Percentiles rank a stretch among this genome's conserved stretches.
Evolutionary conservation across 1,140 invertebrate species (phyloP).

Genomic region (Hylyphantes graminicola): DNA sequence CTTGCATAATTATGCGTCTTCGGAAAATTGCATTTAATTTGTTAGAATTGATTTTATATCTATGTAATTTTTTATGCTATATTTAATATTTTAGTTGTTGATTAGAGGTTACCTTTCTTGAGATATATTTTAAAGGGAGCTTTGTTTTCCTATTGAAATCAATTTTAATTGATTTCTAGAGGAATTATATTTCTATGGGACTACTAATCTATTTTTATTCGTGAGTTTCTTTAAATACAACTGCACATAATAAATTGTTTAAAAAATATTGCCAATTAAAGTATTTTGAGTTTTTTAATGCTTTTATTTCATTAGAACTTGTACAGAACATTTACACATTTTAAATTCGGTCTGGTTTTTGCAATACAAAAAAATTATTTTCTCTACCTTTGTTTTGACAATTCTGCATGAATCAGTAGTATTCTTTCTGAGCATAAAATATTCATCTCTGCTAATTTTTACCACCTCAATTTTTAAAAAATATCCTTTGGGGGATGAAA

Average conservation of each 20-base stretch:
- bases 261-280: slow-evolving; percentile 49
- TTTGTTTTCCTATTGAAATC: slow-evolving; percentile 32
- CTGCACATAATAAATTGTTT: slow-evolving; percentile 50
- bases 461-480: too few species aligned
- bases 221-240: slow-evolving; percentile 27
- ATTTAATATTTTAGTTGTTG: slow-evolving; percentile 45
- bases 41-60: slow-evolving; percentile 40
- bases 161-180: background rate
- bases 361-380: too few species aligned
- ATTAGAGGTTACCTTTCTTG: slow-evolving; percentile 18
- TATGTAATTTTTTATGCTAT: slow-evolving; percentile 11
- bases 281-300: slow-evolving; percentile 55
- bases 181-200: background rate
- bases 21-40: slow-evolving; percentile 36
- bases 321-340: background rate
- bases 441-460: too few species aligned
- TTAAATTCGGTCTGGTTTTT: too few species aligned
- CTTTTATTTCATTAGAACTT: background rate
- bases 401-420: too few species aligned
- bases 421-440: too few species aligned
- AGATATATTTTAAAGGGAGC: slow-evolving; percentile 6
- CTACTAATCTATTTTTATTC: slow-evolving; percentile 21
- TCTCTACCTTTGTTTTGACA: too few species aligned
- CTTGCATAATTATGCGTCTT: slow-evolving; percentile 23
- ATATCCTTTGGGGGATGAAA: too few species aligned